These are phyloP conservation scores for Drosophila borealis DNA, from an alignment of 2,888 invertebrate species.

Conservation along the genomic window DNA sequence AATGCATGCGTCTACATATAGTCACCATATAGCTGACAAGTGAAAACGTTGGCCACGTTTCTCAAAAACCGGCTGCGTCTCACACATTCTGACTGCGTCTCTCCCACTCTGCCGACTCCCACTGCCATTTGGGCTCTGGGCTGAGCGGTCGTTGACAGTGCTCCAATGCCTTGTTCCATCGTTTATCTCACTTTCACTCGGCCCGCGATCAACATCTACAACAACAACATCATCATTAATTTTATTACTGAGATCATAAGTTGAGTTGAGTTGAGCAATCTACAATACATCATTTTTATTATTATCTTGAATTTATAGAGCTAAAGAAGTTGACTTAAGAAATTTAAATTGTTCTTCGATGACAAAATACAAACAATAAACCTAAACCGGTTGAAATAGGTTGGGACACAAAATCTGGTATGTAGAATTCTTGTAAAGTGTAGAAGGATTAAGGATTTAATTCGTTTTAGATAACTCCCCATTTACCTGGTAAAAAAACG, in stretches of 20 bases:
- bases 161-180: conserved; percentile 8
- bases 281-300: too few relatives aligned
- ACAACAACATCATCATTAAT: neutral
- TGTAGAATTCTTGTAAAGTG: too few relatives aligned
- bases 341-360: neutral
- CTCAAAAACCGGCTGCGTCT: conserved; percentile 43
- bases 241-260: too few relatives aligned
- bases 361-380: neutral
- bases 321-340: neutral
- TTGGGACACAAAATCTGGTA: too few relatives aligned
- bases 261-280: too few relatives aligned
- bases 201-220: conserved; percentile 9
- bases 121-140: conserved; percentile 32
- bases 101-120: conserved; percentile 2
- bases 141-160: conserved; percentile 44
- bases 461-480: too few relatives aligned
- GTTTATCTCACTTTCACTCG: conserved; percentile 53
- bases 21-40: conserved; percentile 36
- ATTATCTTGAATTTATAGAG: too few relatives aligned
- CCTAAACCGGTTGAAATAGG: too few relatives aligned
- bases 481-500: too few relatives aligned
- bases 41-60: conserved; percentile 48
- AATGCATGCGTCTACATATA: conserved; percentile 43
- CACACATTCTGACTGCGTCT: conserved; percentile 35
- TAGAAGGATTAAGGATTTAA: too few relatives aligned